Conservation (phyloP, 2,797 vertebrate genomes). For the Poeciliopsis presidionis region DNA sequence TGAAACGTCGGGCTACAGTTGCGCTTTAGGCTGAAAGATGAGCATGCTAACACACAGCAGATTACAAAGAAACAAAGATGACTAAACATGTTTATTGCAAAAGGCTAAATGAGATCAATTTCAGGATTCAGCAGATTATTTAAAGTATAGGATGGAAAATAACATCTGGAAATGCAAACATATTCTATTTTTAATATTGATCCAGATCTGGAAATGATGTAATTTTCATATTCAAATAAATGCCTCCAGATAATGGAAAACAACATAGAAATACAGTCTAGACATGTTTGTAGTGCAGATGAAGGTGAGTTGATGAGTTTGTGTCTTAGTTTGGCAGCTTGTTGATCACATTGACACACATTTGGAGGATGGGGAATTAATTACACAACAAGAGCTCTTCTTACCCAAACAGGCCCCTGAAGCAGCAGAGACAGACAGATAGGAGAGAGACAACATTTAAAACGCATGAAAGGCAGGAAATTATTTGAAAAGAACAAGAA, state of each 20-base stretch:
- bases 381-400: slow-evolving; percentile 79
- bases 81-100: neutral
- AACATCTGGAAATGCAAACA: neutral
- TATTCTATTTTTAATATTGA: neutral
- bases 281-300: slow-evolving; percentile 15
- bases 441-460: slow-evolving; percentile 75
- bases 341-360: slow-evolving; percentile 44
- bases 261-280: slow-evolving; percentile 26
- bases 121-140: neutral
- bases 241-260: slow-evolving; percentile 10
- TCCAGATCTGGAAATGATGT: neutral
- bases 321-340: slow-evolving; percentile 23
- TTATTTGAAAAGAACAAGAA: slow-evolving; percentile 25
- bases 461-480: slow-evolving; percentile 37
- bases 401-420: slow-evolving; percentile 91
- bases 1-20: neutral
- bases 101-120: neutral
- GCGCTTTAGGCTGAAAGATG: neutral
- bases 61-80: neutral
- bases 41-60: neutral
- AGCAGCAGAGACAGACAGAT: slow-evolving; percentile 81
- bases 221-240: neutral
- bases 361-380: slow-evolving; percentile 45
- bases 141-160: neutral
- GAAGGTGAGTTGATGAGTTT: neutral